A percentile compares a stretch with the other conserved stretches of the same genome.
Conservation (phyloP, 2,113 vertebrate genomes). For the Alouatta palliata region DNA sequence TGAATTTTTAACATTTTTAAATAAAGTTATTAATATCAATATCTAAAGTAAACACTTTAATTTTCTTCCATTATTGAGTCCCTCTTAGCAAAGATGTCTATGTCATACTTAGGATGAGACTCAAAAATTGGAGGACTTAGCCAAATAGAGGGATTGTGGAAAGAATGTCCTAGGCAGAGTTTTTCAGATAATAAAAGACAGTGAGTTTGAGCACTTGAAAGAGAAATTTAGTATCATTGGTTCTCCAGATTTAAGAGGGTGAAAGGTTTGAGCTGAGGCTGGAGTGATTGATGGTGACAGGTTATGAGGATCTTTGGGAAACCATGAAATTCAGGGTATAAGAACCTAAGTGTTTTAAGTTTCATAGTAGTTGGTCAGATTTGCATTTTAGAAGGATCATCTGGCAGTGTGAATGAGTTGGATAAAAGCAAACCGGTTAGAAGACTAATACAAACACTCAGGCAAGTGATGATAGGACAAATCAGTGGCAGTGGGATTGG, state of each 20-base stretch:
- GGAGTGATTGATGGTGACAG: not conserved
- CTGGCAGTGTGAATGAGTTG: not conserved
- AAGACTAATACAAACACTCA: not conserved
- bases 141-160: not conserved
- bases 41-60: not conserved
- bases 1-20: slow-evolving; percentile 23
- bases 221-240: not conserved
- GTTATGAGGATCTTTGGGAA: not conserved
- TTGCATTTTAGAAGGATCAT: not conserved
- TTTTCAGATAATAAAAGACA: not conserved
- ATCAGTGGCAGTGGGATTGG: not conserved
- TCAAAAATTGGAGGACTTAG: not conserved
- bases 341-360: not conserved
- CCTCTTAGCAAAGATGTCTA: not conserved
- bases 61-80: not conserved
- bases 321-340: not conserved
- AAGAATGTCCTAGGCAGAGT: not conserved
- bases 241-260: not conserved
- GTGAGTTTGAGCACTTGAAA: not conserved
- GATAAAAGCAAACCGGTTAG: not conserved
- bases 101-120: not conserved
- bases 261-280: not conserved
- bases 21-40: not conserved
- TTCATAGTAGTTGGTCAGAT: not conserved
- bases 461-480: not conserved